Evolutionary conservation across 1,140 invertebrate genomes (phyloP).

Genomic region (Brachionus plicatilis): DNA sequence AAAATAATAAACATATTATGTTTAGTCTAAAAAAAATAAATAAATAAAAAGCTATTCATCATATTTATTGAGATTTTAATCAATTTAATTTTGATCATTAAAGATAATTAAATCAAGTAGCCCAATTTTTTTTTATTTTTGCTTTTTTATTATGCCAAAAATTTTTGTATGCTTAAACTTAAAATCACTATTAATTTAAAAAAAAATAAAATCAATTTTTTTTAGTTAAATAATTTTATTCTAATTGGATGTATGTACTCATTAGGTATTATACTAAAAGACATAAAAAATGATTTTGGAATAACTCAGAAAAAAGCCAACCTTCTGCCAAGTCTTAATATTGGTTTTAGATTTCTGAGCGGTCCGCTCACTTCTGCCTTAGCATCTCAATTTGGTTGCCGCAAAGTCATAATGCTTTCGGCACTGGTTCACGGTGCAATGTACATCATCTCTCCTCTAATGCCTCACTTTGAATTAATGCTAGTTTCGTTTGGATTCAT

Average conservation of each 20-base stretch:
- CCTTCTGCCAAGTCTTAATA: constrained; percentile 6
- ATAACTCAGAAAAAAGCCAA: background rate
- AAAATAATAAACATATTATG: no score
- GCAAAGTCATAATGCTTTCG: constrained; percentile 76
- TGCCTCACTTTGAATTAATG: constrained; percentile 69
- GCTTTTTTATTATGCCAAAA: no score
- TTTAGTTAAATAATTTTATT: background rate
- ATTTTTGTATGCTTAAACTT: no score
- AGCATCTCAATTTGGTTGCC: constrained; percentile 75
- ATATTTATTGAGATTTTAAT: no score
- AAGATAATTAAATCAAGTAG: no score
- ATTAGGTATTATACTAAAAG: constrained; percentile 17
- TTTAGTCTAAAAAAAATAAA: no score
- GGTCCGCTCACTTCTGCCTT: constrained; percentile 79
- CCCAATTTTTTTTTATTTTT: no score
- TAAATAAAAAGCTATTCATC: no score
- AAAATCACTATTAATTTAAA: no score
- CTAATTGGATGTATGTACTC: constrained; percentile 23
- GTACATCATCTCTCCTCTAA: constrained; percentile 74
- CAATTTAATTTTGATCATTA: no score
- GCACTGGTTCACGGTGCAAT: constrained; percentile 68
- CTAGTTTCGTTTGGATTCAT: constrained; percentile 78
- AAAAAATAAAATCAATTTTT: no score
- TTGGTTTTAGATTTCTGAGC: background rate
- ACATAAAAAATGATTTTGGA: background rate